Evolutionary conservation across 2,888 invertebrate species (phyloP).

Genomic region (Lepidocyrtinus sp.): DNA sequence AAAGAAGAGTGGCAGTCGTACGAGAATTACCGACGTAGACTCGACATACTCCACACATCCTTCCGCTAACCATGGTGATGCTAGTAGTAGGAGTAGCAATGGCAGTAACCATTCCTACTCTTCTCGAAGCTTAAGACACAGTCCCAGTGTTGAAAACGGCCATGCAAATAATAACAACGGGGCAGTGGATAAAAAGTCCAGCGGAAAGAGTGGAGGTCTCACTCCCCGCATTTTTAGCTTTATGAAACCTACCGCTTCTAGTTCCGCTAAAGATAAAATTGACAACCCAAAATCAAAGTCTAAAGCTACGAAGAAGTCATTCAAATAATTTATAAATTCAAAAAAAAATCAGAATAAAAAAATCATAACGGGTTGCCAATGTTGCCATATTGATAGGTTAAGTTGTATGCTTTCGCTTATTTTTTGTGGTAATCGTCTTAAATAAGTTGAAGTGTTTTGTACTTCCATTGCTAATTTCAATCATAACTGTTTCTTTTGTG

Average conservation of each 20-base stretch:
- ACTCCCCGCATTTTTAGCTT: constrained; percentile 76
- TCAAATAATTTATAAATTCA: constrained; percentile 48
- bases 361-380: too few relatives aligned
- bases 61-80: constrained; percentile 72
- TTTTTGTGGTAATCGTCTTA: too few relatives aligned
- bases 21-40: constrained; percentile 46
- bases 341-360: too few relatives aligned
- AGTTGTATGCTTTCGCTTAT: too few relatives aligned
- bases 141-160: constrained; percentile 73
- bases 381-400: too few relatives aligned
- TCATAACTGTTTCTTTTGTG: too few relatives aligned
- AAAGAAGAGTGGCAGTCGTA: constrained; percentile 50
- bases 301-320: constrained; percentile 52
- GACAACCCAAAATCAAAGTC: constrained; percentile 54
- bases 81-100: constrained; percentile 77
- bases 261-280: constrained; percentile 80
- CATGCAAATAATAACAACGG: constrained; percentile 73
- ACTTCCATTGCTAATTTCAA: too few relatives aligned
- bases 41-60: constrained; percentile 56
- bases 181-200: constrained; percentile 69
- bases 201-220: constrained; percentile 63
- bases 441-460: too few relatives aligned
- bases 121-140: constrained; percentile 51
- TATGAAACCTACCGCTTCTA: constrained; percentile 91
- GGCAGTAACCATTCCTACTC: constrained; percentile 77